Evolutionary conservation across 2,797 vertebrate genomes (phyloP).

Genomic region (Parauchenoglanis punctatus): DNA sequence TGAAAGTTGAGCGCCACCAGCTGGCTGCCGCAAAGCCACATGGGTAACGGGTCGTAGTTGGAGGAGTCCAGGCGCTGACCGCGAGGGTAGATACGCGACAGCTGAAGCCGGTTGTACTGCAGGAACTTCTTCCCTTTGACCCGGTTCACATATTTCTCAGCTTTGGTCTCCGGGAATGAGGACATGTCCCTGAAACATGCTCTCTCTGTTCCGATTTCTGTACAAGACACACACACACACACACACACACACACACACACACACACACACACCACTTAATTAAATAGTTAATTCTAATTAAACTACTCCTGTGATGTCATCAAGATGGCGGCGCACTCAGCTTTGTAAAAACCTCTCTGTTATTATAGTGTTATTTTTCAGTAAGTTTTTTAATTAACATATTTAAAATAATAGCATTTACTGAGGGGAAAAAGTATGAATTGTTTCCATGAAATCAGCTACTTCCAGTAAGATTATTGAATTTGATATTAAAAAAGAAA

Average conservation of each 20-base stretch:
- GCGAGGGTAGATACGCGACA: constrained; percentile 96
- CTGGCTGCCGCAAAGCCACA: constrained; percentile 99
- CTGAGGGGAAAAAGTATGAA: too few species aligned
- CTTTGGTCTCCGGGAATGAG: constrained; percentile 98
- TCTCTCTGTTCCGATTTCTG: constrained; percentile 95
- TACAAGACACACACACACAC: neutral
- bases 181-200: constrained; percentile 99
- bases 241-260: neutral
- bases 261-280: neutral
- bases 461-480: neutral
- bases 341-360: too few species aligned
- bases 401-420: too few species aligned
- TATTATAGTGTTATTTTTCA: neutral
- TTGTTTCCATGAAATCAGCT: neutral
- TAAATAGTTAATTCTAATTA: too few species aligned
- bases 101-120: constrained; percentile 96
- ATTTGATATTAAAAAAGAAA: neutral
- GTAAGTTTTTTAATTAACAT: neutral
- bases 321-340: too few species aligned
- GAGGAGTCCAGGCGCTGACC: constrained; percentile 97
- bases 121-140: constrained; percentile 96
- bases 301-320: too few species aligned
- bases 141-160: constrained; percentile 95
- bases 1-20: constrained; percentile 98
- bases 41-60: constrained; percentile 96